Evolutionary conservation across 2,797 vertebrate species (phyloP).

Genomic region (Carduelis carduelis): DNA sequence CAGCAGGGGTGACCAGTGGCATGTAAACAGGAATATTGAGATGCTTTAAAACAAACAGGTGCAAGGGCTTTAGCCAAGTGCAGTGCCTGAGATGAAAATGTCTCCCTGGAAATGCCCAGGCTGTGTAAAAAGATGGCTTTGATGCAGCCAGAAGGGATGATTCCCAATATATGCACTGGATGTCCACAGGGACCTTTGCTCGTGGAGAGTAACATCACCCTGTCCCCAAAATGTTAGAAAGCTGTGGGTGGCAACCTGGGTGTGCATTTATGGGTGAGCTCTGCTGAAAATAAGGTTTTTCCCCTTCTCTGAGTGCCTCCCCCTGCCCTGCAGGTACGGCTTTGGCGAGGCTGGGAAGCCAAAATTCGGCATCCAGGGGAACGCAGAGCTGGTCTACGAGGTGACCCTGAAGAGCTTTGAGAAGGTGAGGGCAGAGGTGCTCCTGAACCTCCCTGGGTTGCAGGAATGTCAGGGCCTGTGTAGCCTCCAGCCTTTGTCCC

Average conservation of each 20-base stretch:
- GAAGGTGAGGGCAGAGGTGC: slow-evolving; percentile 80
- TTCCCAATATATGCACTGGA: fast-evolving
- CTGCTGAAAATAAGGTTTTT: neutral
- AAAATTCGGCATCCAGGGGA: slow-evolving; percentile 85
- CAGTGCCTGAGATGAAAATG: neutral
- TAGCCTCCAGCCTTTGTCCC: neutral
- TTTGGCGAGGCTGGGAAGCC: slow-evolving; percentile 90
- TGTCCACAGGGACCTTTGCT: neutral
- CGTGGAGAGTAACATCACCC: fast-evolving
- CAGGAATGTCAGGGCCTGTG: neutral
- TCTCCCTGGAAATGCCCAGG: neutral
- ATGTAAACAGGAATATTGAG: neutral
- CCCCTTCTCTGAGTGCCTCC: neutral
- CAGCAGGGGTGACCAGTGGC: neutral
- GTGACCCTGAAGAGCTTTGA: slow-evolving; percentile 92
- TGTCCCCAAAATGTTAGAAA: neutral
- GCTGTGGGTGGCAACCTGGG: neutral
- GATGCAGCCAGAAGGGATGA: neutral
- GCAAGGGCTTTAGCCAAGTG: neutral
- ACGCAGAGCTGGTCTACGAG: slow-evolving; percentile 88
- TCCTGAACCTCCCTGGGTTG: neutral
- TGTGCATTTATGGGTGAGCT: neutral
- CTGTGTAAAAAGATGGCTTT: neutral
- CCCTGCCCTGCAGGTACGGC: slow-evolving; percentile 82
- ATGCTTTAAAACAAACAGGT: neutral